A percentile compares a stretch with the other conserved stretches of the same genome.
phyloP scores from a whole-genome alignment of 2,888 invertebrate species.

The Poecilus cupreus region DNA sequence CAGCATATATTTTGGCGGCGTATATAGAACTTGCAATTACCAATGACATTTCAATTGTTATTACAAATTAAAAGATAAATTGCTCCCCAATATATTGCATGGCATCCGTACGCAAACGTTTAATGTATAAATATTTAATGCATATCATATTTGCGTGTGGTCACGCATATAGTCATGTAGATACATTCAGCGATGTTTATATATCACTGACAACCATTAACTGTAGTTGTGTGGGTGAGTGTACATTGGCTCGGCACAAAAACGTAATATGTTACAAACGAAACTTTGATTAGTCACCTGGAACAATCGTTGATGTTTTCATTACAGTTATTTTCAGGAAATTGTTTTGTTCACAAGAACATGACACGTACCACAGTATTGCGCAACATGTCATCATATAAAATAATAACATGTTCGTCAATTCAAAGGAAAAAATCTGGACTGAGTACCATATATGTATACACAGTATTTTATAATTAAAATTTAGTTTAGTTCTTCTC shows the following conservation, averaged over 20 bases:
- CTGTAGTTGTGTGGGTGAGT: neutral
- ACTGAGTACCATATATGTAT: no score
- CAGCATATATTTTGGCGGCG: neutral
- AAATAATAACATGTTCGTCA: no score
- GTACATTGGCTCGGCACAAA: neutral
- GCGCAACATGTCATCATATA: no score
- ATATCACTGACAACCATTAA: conserved; percentile 11
- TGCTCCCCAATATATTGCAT: neutral
- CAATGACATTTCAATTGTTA: neutral
- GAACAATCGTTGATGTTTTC: neutral
- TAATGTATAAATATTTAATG: conserved; percentile 17
- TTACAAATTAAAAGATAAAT: conserved; percentile 2
- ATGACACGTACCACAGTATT: neutral
- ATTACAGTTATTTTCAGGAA: neutral
- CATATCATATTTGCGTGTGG: conserved; percentile 14
- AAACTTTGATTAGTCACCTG: conserved; percentile 13
- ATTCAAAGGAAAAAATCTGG: no score
- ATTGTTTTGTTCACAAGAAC: neutral
- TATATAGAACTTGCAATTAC: conserved; percentile 1
- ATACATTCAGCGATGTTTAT: neutral
- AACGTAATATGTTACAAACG: neutral
- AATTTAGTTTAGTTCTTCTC: no score
- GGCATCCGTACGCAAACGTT: neutral
- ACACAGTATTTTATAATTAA: no score
- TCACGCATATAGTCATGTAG: conserved; percentile 3